Evolutionary conservation across 1,140 invertebrate genomes (phyloP), one percentile per base, ranked within the genome.

Genomic region (Diorhabda carinulata): DNA sequence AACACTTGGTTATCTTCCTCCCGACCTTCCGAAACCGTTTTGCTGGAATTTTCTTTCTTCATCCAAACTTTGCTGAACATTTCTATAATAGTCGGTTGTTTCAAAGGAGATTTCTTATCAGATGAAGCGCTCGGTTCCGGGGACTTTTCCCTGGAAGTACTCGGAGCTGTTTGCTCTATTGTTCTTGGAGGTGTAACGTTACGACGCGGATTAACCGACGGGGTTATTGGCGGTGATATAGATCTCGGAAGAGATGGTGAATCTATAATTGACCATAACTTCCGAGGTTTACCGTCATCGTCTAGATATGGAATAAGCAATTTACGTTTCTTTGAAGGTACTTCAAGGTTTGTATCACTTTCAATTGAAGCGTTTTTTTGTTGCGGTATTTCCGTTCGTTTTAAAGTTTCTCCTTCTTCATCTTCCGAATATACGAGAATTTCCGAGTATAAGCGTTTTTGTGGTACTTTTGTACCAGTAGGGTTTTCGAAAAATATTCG

Each of bases 61-160:
- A 47, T 57, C 65, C 42, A 43, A 4, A 67, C 57, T 5, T 60
- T 64, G n/a, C 45, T 67, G 42, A 67, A 67, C 65, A 67, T 67
- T 44, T 67, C 65, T 10, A 47, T 67, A 7, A 67, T 67, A 3
- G 65, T 67, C 25, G 58, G 57, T 43, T 67, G 65, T 67, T 67
- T 67, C 57, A 60, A 56, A 1, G 65, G 65, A 4, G 65, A 67
- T 9, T 41, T 41, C 10, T 60, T 60, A n/a, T 60, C 58, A 2
- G 8, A 2, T 25, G 58, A 10, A 60, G 58, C 5, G 10, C 25
- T 25, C 2, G 58, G 25, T 43, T 41, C 42, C 8, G 25, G 10
- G 42, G n/a, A 9, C 59, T 61, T 61, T 61, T 40, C 25, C 9
- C 10, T 8, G n/a, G 47, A 52, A 52, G 47, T 52, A 52, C 47